phyloP scores from a whole-genome alignment of 30 jellyfish, hydroid and myxozoan species.

The Phacellophora camtschatica region DNA sequence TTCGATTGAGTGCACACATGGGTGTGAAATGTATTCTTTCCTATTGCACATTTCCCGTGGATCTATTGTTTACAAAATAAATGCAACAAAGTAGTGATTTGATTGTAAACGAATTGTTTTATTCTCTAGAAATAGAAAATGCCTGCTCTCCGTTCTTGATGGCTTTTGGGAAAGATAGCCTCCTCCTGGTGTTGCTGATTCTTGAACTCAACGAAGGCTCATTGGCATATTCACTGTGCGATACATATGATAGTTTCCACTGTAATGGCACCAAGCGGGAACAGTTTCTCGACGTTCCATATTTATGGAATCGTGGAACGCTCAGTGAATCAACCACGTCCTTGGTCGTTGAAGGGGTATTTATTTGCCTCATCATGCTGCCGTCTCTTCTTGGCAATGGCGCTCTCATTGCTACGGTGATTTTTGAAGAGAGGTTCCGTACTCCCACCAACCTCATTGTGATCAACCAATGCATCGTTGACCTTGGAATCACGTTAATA shows the following conservation, averaged over 20 bases:
- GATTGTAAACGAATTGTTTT: too few species aligned
- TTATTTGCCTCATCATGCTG: slow-evolving; percentile 22
- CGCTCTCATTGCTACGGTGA: slow-evolving; percentile 34
- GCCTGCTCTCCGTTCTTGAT: too few species aligned
- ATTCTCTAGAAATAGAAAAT: too few species aligned
- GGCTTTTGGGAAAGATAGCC: too few species aligned
- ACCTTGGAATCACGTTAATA: slow-evolving; percentile 27
- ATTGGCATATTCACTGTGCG: slow-evolving; percentile 28
- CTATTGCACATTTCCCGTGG: too few species aligned
- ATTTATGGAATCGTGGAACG: slow-evolving; percentile 34
- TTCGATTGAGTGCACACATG: too few species aligned
- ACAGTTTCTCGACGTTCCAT: background rate
- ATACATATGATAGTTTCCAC: background rate
- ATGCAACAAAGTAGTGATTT: too few species aligned
- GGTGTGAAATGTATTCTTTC: too few species aligned
- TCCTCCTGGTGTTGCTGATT: background rate
- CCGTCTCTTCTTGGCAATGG: slow-evolving; percentile 57
- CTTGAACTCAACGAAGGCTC: background rate
- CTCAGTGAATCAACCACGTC: background rate
- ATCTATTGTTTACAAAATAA: too few species aligned
- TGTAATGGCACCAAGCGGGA: slow-evolving; percentile 15
- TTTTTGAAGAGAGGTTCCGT: slow-evolving; percentile 44
- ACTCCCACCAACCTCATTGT: slow-evolving; percentile 58
- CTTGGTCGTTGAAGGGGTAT: background rate
- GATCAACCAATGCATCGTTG: slow-evolving; percentile 61